A percentile compares a stretch with the other conserved stretches of the same genome.
These are phyloP conservation scores for Coreius guichenoti DNA, from an alignment of 2,797 vertebrate genomes.

Conservation along the genomic window DNA sequence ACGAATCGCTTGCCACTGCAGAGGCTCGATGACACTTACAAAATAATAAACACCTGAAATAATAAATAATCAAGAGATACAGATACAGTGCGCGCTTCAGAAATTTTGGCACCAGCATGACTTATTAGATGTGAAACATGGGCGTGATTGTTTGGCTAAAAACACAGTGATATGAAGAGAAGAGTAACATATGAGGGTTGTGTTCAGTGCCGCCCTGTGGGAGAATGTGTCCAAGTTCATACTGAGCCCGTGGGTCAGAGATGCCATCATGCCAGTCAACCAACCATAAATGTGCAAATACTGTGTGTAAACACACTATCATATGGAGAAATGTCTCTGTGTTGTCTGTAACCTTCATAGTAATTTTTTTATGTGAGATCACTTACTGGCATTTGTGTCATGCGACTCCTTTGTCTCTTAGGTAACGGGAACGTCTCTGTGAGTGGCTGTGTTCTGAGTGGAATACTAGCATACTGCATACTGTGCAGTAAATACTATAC, in stretches of 20 bases:
- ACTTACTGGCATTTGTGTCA: not conserved
- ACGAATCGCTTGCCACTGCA: conserved; percentile 59
- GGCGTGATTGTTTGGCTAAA: not conserved
- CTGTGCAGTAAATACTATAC: not conserved
- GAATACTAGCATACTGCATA: not conserved
- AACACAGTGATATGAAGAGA: not conserved
- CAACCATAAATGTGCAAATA: conserved; percentile 5
- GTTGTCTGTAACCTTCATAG: no score
- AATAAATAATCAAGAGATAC: conserved; percentile 42
- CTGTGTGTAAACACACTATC: not conserved
- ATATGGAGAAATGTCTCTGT: not conserved
- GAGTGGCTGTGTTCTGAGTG: no score
- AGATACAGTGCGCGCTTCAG: not conserved
- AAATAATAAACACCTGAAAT: conserved; percentile 55
- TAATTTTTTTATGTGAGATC: not conserved
- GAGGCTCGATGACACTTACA: conserved; percentile 62
- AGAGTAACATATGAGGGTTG: not conserved
- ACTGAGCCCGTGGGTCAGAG: not conserved
- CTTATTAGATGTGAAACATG: not conserved
- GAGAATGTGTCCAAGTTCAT: conserved; percentile 26
- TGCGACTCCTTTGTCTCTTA: not conserved
- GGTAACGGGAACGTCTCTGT: no score
- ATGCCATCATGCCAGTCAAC: not conserved
- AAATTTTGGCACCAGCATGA: not conserved
- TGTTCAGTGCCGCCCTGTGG: conserved; percentile 12